phyloP scores from a whole-genome alignment of 2,797 vertebrate species.

The Sparus aurata region DNA sequence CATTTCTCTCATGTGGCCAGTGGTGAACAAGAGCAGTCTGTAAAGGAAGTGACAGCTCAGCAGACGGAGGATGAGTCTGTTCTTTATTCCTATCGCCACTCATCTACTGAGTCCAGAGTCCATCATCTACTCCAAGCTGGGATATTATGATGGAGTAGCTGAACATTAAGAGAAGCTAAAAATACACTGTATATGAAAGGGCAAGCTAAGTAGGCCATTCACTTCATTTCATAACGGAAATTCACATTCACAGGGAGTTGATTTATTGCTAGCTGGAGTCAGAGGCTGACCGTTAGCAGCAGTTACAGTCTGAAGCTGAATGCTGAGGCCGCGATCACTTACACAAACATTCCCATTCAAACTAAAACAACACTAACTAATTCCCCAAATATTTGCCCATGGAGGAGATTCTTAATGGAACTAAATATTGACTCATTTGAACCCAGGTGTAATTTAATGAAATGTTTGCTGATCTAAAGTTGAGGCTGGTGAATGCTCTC shows the following conservation, averaged over 20 bases:
- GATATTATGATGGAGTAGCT: conserved; percentile 24
- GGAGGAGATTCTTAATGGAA: conserved; percentile 59
- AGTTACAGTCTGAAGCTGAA: conserved; percentile 46
- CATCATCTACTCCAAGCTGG: conserved; percentile 5
- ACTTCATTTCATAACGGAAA: conserved; percentile 52
- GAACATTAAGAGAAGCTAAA: conserved; percentile 35
- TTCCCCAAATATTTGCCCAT: conserved; percentile 69
- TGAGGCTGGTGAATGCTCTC: conserved; percentile 41
- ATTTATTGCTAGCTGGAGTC: conserved; percentile 34
- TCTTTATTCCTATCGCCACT: conserved; percentile 19
- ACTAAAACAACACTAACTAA: conserved; percentile 73
- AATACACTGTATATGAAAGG: conserved; percentile 29
- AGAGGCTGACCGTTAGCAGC: conserved; percentile 31
- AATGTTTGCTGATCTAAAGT: conserved; percentile 62
- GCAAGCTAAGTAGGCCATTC: conserved; percentile 39
- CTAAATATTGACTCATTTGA: conserved; percentile 67
- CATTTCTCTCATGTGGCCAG: conserved; percentile 42
- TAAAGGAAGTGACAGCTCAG: conserved; percentile 7
- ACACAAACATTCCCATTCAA: conserved; percentile 71
- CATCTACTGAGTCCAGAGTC: conserved; percentile 17
- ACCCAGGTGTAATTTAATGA: conserved; percentile 52
- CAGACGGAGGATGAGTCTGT: conserved; percentile 37
- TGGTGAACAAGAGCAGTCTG: conserved; percentile 35
- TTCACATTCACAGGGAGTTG: conserved; percentile 16
- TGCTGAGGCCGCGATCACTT: conserved; percentile 41